A percentile compares a stretch with the other conserved stretches of the same genome.
Conservation (phyloP, 2,113 vertebrate genomes). For the Thunnus maccoyii region DNA sequence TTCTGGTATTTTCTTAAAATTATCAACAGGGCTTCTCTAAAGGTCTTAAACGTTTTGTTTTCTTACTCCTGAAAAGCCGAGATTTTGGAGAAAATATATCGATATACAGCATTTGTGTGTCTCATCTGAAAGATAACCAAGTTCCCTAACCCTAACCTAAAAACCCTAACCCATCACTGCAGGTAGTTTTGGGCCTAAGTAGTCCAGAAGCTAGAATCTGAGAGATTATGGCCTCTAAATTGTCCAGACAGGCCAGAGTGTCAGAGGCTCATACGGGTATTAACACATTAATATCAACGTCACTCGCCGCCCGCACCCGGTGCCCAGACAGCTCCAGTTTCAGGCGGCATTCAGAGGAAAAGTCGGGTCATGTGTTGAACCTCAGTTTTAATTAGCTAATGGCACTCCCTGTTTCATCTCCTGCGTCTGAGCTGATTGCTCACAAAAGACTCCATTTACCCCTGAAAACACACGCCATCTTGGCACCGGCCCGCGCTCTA, state of each 20-base stretch:
- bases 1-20: not conserved
- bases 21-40: not conserved
- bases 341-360: conserved; percentile 78
- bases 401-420: conserved; percentile 76
- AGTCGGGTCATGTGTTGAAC: conserved; percentile 76
- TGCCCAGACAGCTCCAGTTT: conserved; percentile 81
- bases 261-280: conserved; percentile 66
- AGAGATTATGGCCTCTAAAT: conserved; percentile 57
- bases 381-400: conserved; percentile 86
- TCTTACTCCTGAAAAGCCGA: not conserved
- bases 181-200: conserved; percentile 29
- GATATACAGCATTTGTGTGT: too few relatives aligned
- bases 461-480: conserved; percentile 66
- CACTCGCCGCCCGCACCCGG: conserved; percentile 69
- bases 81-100: not conserved
- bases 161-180: not conserved
- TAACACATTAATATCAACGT: conserved; percentile 81
- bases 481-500: conserved; percentile 43
- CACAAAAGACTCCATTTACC: conserved; percentile 82
- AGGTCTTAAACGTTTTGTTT: not conserved
- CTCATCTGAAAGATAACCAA: not conserved
- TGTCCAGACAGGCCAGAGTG: conserved; percentile 59
- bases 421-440: conserved; percentile 78
- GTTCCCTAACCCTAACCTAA: not conserved
- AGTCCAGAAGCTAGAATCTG: conserved; percentile 15